A percentile compares a stretch with the other conserved stretches of the same genome.
Conservation (phyloP, 2,888 invertebrate species). For the Galerucella calmariensis region DNA sequence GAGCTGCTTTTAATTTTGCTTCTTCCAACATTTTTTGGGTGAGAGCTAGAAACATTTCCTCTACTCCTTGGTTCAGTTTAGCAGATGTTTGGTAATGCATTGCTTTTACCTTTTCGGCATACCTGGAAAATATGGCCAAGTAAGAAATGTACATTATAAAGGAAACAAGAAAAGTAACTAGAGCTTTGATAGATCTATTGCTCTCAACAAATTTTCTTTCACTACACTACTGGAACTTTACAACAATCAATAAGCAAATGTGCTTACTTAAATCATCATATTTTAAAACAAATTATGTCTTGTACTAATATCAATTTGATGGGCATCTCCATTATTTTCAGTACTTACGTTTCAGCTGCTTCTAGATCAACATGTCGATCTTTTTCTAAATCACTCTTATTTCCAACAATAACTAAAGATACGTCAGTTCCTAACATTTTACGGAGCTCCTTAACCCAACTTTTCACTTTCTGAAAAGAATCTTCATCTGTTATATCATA, state of each 20-base stretch:
- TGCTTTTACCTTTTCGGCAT: conserved; percentile 91
- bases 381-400: conserved; percentile 95
- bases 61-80: conserved; percentile 90
- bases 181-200: no score
- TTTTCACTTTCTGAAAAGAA: conserved; percentile 96
- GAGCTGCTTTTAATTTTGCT: conserved; percentile 57
- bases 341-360: conserved; percentile 86
- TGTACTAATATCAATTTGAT: not conserved
- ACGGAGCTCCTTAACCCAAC: conserved; percentile 97
- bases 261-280: not conserved
- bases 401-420: conserved; percentile 92
- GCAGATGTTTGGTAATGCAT: conserved; percentile 94
- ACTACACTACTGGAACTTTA: not conserved
- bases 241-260: not conserved
- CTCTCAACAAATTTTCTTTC: no score
- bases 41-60: conserved; percentile 88
- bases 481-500: conserved; percentile 95
- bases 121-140: conserved; percentile 68
- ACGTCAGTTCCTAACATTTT: conserved; percentile 96
- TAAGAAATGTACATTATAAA: no score
- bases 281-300: not conserved
- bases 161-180: no score
- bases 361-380: conserved; percentile 86
- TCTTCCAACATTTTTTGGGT: conserved; percentile 78
- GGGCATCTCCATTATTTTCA: not conserved